Evolutionary conservation across 2,888 invertebrate genomes (phyloP).

Genomic region (Ormyrus nitidulus): DNA sequence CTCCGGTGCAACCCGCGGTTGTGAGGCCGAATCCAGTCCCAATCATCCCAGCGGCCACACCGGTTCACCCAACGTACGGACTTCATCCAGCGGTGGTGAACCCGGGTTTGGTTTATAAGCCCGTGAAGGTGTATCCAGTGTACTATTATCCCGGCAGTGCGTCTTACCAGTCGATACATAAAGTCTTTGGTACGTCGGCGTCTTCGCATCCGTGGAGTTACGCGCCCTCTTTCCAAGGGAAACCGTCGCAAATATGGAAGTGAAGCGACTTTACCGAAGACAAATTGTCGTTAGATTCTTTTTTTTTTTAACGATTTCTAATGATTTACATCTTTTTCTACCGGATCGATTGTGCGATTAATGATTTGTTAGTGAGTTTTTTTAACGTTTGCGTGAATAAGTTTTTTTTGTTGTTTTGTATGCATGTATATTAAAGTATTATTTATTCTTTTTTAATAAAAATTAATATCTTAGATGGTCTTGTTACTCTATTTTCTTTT

Average conservation of each 20-base stretch:
- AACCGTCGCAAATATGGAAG: conserved; percentile 67
- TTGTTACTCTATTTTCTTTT: neutral
- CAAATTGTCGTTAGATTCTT: neutral
- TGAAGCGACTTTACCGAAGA: conserved; percentile 46
- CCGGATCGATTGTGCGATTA: neutral
- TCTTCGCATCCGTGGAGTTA: conserved; percentile 69
- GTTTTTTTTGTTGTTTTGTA: neutral
- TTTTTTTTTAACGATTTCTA: conserved; percentile 5
- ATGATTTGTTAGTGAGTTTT: neutral
- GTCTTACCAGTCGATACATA: conserved; percentile 63
- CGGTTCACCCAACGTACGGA: conserved; percentile 66
- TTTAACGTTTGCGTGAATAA: neutral
- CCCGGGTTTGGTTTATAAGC: conserved; percentile 66
- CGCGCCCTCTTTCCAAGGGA: conserved; percentile 66
- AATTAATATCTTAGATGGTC: neutral
- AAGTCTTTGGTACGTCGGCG: conserved; percentile 56
- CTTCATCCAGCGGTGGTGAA: conserved; percentile 63
- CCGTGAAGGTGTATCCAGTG: conserved; percentile 69
- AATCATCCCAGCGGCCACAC: conserved; percentile 52
- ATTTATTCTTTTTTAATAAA: conserved; percentile 49
- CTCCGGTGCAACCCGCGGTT: conserved; percentile 58
- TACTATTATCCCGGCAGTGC: conserved; percentile 67
- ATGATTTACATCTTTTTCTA: neutral
- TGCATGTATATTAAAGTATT: conserved; percentile 27
- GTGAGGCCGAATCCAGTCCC: conserved; percentile 60